phyloP scores from a whole-genome alignment of 2,797 vertebrate species.

The Bryconaethiops microstoma region DNA sequence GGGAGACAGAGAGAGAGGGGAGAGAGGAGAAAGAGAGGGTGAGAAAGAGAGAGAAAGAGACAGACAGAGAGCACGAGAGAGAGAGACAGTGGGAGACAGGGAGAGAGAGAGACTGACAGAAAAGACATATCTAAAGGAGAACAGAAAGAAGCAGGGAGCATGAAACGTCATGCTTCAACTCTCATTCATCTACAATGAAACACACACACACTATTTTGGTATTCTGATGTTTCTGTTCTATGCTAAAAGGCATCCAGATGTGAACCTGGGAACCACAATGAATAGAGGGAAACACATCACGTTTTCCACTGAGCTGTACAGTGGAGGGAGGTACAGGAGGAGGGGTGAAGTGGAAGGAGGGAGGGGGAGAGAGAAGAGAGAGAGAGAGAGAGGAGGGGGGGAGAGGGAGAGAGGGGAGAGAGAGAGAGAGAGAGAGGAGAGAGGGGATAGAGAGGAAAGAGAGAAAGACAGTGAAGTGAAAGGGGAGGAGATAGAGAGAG shows the following conservation, averaged over 20 bases:
- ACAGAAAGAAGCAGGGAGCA: constrained; percentile 26
- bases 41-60: background rate
- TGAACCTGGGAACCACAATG: constrained; percentile 47
- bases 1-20: no score
- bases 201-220: constrained; percentile 18
- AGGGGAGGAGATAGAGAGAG: no score
- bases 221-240: constrained; percentile 37
- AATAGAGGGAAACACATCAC: constrained; percentile 55
- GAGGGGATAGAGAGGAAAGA: no score
- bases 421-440: background rate
- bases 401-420: background rate
- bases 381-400: background rate
- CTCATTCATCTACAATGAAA: background rate
- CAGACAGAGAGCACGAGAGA: no score
- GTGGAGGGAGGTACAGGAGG: constrained; percentile 14
- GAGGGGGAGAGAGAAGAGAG: background rate
- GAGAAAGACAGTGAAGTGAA: background rate
- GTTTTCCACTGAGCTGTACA: constrained; percentile 42
- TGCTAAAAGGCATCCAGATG: constrained; percentile 47
- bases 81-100: no score
- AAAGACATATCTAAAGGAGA: no score
- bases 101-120: no score
- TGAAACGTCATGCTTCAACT: constrained; percentile 46
- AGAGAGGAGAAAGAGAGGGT: no score
- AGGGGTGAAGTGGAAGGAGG: background rate